Evolutionary conservation across 2,888 invertebrate genomes (phyloP).

Genomic region (Auanema sp.): DNA sequence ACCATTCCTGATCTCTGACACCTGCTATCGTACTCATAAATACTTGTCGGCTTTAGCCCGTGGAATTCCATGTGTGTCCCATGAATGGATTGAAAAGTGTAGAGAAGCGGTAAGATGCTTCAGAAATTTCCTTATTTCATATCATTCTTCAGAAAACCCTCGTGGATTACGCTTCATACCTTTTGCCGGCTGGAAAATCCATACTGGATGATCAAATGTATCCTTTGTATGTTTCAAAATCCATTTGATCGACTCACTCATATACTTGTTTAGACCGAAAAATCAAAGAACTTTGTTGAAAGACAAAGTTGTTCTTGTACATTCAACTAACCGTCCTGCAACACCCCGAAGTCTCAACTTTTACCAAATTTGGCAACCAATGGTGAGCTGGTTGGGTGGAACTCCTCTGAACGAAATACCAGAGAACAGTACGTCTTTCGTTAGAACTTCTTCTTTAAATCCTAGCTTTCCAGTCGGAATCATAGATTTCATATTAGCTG

Average conservation of each 20-base stretch:
- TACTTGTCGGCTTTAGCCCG: conserved; percentile 76
- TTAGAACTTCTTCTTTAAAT: not conserved
- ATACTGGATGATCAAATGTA: conserved; percentile 37
- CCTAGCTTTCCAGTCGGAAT: not conserved
- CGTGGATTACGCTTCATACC: conserved; percentile 35
- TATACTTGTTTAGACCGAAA: conserved; percentile 30
- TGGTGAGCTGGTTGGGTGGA: conserved; percentile 56
- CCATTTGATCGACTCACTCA: not conserved
- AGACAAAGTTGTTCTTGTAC: conserved; percentile 46
- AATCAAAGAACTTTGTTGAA: conserved; percentile 47
- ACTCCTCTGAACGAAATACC: conserved; percentile 23
- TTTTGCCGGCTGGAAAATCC: conserved; percentile 54
- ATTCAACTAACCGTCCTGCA: conserved; percentile 32
- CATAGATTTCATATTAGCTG: conserved; percentile 64
- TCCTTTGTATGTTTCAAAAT: conserved; percentile 29
- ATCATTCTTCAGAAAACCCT: conserved; percentile 30
- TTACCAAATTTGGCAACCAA: conserved; percentile 58
- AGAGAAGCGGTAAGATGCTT: conserved; percentile 66
- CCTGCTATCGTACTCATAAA: conserved; percentile 77
- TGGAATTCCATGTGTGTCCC: conserved; percentile 73
- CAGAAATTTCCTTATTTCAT: conserved; percentile 10
- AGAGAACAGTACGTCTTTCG: conserved; percentile 3
- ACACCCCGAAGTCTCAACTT: conserved; percentile 16
- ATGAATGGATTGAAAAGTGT: conserved; percentile 76
- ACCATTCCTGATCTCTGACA: conserved; percentile 70